These are phyloP conservation scores for Phylloscopus collybita DNA, from an alignment of 2,797 vertebrate genomes.

Conservation along the genomic window DNA sequence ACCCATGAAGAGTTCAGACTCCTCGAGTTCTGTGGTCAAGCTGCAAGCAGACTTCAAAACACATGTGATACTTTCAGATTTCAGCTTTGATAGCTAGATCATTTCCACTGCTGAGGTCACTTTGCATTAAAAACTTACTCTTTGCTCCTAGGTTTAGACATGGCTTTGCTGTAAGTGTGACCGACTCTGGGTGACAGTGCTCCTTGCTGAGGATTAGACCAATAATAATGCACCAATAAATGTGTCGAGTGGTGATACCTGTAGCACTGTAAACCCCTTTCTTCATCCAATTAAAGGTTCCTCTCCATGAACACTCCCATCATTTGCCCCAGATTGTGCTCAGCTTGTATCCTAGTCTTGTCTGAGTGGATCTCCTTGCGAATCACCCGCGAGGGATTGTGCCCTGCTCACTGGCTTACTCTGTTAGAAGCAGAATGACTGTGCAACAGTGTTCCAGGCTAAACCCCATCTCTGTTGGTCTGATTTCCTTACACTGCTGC, in stretches of 20 bases:
- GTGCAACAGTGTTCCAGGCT: conserved; percentile 23
- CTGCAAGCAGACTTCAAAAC: conserved; percentile 68
- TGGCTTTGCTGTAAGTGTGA: conserved; percentile 36
- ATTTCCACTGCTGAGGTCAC: conserved; percentile 48
- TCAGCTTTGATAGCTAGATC: conserved; percentile 28
- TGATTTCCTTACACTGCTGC: neutral
- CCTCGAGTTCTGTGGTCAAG: conserved; percentile 40
- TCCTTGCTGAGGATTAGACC: conserved; percentile 35
- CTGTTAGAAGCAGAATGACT: conserved; percentile 32
- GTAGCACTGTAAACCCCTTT: conserved; percentile 46
- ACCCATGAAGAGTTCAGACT: conserved; percentile 16
- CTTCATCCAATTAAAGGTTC: conserved; percentile 10
- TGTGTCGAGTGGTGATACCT: neutral
- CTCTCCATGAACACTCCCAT: conserved; percentile 19
- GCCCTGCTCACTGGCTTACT: conserved; percentile 21
- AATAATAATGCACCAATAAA: conserved; percentile 21
- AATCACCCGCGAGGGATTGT: neutral
- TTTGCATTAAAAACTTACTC: conserved; percentile 22
- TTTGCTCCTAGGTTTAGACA: conserved; percentile 51
- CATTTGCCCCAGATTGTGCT: conserved; percentile 35
- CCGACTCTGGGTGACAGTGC: conserved; percentile 25
- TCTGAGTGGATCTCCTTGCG: conserved; percentile 24
- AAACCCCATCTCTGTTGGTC: neutral
- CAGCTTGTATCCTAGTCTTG: conserved; percentile 43
- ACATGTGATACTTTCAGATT: conserved; percentile 33